Percentiles rank a stretch among this genome's conserved stretches.
Evolutionary conservation across 2,888 invertebrate genomes (phyloP).

Genomic region (Cheilosia pagana): DNA sequence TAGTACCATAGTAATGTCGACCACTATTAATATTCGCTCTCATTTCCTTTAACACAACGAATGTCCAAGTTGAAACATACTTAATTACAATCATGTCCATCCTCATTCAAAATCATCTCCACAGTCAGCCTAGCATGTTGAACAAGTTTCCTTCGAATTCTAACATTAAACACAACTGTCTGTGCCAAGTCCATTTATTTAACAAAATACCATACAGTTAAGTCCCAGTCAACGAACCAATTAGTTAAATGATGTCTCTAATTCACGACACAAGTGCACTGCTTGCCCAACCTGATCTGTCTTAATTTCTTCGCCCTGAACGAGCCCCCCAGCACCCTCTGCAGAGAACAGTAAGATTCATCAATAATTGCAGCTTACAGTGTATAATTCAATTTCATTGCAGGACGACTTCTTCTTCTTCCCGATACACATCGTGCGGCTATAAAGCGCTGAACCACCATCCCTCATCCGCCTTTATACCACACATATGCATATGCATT

Average conservation of each 20-base stretch:
- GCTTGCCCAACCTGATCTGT: background rate
- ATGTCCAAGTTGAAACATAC: too few species aligned
- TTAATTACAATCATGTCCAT: too few species aligned
- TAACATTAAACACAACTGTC: background rate
- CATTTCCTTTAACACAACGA: too few species aligned
- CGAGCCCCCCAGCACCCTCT: background rate
- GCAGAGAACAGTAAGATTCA: constrained; percentile 30
- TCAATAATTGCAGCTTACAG: constrained; percentile 25
- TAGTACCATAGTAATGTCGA: too few species aligned
- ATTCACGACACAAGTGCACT: background rate
- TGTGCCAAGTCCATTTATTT: background rate
- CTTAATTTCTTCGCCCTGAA: constrained; percentile 4
- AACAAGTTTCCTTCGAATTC: background rate
- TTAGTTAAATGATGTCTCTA: background rate
- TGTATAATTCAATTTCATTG: constrained; percentile 44
- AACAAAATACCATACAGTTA: background rate
- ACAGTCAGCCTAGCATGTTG: background rate
- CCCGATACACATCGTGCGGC: constrained; percentile 2
- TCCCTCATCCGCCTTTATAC: background rate
- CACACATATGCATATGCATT: background rate
- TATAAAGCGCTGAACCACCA: background rate
- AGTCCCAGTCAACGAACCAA: background rate
- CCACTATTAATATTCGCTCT: too few species aligned
- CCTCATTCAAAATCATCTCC: too few species aligned
- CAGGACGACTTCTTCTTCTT: constrained; percentile 52